These are phyloP conservation scores for Eolophus roseicapilla DNA, from an alignment of 2,113 vertebrate species.

Conservation along the genomic window DNA sequence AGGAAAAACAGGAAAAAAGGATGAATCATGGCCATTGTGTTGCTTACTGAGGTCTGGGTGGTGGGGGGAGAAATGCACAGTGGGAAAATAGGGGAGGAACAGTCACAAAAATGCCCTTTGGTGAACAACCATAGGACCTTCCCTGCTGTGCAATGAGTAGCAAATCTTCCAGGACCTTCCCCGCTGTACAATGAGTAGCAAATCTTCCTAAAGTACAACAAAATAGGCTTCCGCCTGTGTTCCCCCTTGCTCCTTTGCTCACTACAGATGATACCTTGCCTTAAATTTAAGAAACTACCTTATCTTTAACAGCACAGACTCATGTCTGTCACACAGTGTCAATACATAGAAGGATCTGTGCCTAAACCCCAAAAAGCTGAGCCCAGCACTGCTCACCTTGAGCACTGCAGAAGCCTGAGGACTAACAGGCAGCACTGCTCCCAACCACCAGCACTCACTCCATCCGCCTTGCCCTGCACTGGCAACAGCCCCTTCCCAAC, in stretches of 20 bases:
- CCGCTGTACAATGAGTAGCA: not conserved
- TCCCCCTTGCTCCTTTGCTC: not conserved
- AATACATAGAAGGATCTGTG: not conserved
- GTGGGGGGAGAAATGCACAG: not conserved
- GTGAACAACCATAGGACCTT: not conserved
- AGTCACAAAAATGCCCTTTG: not conserved
- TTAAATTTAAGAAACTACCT: not conserved
- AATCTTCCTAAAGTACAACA: not conserved
- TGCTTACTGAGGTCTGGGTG: not conserved
- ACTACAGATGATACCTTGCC: too few relatives aligned
- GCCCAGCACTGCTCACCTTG: rapidly evolving
- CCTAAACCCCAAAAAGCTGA: not conserved
- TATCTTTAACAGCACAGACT: not conserved
- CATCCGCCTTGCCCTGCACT: not conserved
- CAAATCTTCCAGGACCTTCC: not conserved
- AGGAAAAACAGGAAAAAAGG: not conserved
- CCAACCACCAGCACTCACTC: rapidly evolving
- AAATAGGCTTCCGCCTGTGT: not conserved
- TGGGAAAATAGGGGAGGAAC: not conserved
- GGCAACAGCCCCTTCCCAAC: rapidly evolving
- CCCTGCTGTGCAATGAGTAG: not conserved
- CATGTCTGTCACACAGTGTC: not conserved
- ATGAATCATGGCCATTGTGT: not conserved
- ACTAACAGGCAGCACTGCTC: rapidly evolving
- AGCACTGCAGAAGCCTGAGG: not conserved